Conservation (phyloP, 92 coral and sea anemone genomes). For the Plumapathes pennacea region DNA sequence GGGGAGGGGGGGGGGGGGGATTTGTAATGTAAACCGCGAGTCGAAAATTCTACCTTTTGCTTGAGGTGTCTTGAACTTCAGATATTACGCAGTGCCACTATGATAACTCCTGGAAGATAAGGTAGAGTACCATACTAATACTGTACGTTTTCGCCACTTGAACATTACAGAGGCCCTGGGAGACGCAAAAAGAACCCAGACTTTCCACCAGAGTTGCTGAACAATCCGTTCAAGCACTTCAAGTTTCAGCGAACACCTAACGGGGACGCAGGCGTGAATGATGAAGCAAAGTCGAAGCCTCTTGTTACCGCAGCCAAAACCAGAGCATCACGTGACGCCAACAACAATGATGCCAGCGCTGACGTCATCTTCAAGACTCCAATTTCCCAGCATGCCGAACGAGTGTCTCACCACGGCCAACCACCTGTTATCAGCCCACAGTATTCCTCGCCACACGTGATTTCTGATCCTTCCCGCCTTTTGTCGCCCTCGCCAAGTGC, state of each 20-base stretch:
- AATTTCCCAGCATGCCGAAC: slow-evolving; percentile 54
- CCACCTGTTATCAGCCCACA: slow-evolving; percentile 33
- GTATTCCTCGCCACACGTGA: slow-evolving; percentile 32
- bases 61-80: too few relatives aligned
- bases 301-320: slow-evolving; percentile 9
- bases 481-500: slow-evolving; percentile 37
- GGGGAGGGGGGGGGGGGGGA: too few relatives aligned
- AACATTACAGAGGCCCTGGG: slow-evolving; percentile 79
- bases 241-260: slow-evolving; percentile 57
- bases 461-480: slow-evolving; percentile 39
- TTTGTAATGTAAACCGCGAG: too few relatives aligned
- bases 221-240: slow-evolving; percentile 78
- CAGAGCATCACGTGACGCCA: slow-evolving; percentile 60
- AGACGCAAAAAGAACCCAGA: slow-evolving; percentile 89
- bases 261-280: slow-evolving; percentile 6
- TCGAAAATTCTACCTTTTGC: too few relatives aligned
- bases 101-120: too few relatives aligned
- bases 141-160: too few relatives aligned
- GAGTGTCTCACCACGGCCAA: slow-evolving; percentile 7
- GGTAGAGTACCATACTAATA: too few relatives aligned
- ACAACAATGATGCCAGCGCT: slow-evolving; percentile 48
- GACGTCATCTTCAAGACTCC: slow-evolving; percentile 29
- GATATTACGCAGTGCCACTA: too few relatives aligned
- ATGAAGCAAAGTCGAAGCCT: slow-evolving; percentile 23
- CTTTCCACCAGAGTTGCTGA: slow-evolving; percentile 82